Base-by-base conservation (phyloP, 2,888 invertebrate genomes). In the Hipparchia sbordonii region DNA sequence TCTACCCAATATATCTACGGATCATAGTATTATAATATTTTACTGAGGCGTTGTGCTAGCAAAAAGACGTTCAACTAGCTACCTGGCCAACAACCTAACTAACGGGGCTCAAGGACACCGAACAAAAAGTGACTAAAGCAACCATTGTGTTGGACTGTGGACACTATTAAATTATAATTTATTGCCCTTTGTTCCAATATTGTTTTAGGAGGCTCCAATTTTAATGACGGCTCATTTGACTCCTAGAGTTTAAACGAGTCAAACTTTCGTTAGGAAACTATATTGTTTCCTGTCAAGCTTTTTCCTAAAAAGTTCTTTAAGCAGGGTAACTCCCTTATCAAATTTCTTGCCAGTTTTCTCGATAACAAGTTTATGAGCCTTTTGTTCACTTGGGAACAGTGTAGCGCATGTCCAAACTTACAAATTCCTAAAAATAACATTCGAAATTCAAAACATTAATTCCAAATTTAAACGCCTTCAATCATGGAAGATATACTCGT, bases 91-190 rank as follows among this genome's bases (percentile, higher is more conserved):
- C 65, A 63, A 68, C 67, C 73, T 67, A 68, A 68, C 74, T 87
- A 88, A 89, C 86, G 88, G 88, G 77, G 80, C 78, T 73, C 84
- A 84, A 86, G 86, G 87, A 83, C 83, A 76, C 57, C 65, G 81
- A 74, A 72, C 85, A 73, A 85, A 86, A 84, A 86, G 80, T 80
- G 82, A 86, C 85, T 51, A 84, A 82, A 79, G 80, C 81, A 76
- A 69, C 87, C 86, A 89, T 90, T 90, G 89, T 90, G 87, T 81
- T 74, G 83, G 39, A 5, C 39, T 39, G 39, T 39, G 39, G 85
- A 83, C 82, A 84, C 84, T 83, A 86, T 88, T 83, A 87, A 83
- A 78, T 85, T 85, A 85, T 84, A 85, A 85, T 86, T 84, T 86
- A 87, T 85, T 81, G 80, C 79, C 81, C 83, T 86, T 87, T 88